phyloP scores from a whole-genome alignment of 2,113 vertebrate genomes.

The Pao palembangensis region DNA sequence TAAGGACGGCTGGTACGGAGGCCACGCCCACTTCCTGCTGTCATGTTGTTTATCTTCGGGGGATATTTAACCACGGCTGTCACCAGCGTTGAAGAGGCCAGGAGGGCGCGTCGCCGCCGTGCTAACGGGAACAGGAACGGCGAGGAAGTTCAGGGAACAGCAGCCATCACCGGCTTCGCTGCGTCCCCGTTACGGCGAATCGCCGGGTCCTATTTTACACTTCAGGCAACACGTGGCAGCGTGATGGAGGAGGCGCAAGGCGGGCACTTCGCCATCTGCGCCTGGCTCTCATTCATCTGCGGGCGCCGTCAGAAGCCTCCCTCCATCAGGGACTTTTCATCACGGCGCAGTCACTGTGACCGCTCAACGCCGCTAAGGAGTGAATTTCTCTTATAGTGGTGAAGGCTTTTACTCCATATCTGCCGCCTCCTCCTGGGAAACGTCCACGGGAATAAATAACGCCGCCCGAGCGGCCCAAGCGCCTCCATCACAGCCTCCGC shows the following conservation, averaged over 20 bases:
- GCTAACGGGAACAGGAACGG: slow-evolving; percentile 1
- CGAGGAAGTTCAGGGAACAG: slow-evolving; percentile 7
- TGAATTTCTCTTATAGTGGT: slow-evolving; percentile 1
- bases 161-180: slow-evolving; percentile 14
- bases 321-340: slow-evolving; percentile 30
- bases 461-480: neutral
- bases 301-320: slow-evolving; percentile 40
- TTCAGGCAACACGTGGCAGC: slow-evolving; percentile 40
- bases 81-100: too few relatives aligned
- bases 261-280: slow-evolving; percentile 21
- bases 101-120: slow-evolving; percentile 7
- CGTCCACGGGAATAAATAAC: neutral
- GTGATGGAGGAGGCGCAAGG: slow-evolving; percentile 21
- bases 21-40: slow-evolving; percentile 24
- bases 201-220: slow-evolving; percentile 42
- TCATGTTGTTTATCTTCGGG: slow-evolving; percentile 16
- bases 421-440: slow-evolving; percentile 12
- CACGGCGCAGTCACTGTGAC: slow-evolving; percentile 4
- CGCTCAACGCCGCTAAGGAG: neutral
- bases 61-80: slow-evolving; percentile 29
- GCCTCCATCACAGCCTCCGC: too few relatives aligned
- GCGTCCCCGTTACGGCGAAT: slow-evolving; percentile 12
- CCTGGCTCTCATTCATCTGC: slow-evolving; percentile 37
- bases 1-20: too few relatives aligned
- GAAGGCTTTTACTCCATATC: slow-evolving; percentile 8